These are phyloP conservation scores for Loripinus fragilis DNA, from an alignment of 2,888 invertebrate genomes.

Conservation along the genomic window DNA sequence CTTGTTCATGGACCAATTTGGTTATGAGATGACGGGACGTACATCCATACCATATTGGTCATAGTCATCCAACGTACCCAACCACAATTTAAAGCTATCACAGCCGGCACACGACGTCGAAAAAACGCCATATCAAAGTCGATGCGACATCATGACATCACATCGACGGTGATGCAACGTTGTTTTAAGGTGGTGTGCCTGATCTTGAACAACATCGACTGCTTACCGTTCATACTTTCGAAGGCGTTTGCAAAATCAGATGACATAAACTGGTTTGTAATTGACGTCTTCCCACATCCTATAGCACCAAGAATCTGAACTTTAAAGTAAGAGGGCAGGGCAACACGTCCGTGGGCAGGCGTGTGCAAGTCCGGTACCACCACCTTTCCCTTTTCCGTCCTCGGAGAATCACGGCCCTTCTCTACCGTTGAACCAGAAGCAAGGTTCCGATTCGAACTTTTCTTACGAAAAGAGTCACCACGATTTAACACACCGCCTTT, in stretches of 20 bases:
- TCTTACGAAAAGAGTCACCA: constrained; percentile 90
- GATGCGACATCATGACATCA: too few species aligned
- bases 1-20: too few species aligned
- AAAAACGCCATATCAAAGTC: too few species aligned
- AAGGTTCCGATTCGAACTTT: constrained; percentile 89
- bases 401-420: constrained; percentile 82
- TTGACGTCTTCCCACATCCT: constrained; percentile 89
- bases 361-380: constrained; percentile 18
- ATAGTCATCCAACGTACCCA: too few species aligned
- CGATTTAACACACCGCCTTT: constrained; percentile 93
- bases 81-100: too few species aligned
- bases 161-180: too few species aligned
- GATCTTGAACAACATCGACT: not conserved
- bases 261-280: constrained; percentile 88
- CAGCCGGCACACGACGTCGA: too few species aligned
- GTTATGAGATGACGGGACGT: too few species aligned
- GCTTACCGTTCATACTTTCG: constrained; percentile 56
- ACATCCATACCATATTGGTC: too few species aligned
- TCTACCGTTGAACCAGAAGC: constrained; percentile 89
- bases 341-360: constrained; percentile 22
- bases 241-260: constrained; percentile 85
- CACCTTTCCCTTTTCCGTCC: constrained; percentile 85
- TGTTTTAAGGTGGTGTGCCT: too few species aligned
- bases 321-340: constrained; percentile 83
- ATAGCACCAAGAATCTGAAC: constrained; percentile 88